Percentiles rank a stretch among this genome's conserved stretches.
Conservation (phyloP, 2,797 vertebrate genomes). For the Champsocephalus esox region DNA sequence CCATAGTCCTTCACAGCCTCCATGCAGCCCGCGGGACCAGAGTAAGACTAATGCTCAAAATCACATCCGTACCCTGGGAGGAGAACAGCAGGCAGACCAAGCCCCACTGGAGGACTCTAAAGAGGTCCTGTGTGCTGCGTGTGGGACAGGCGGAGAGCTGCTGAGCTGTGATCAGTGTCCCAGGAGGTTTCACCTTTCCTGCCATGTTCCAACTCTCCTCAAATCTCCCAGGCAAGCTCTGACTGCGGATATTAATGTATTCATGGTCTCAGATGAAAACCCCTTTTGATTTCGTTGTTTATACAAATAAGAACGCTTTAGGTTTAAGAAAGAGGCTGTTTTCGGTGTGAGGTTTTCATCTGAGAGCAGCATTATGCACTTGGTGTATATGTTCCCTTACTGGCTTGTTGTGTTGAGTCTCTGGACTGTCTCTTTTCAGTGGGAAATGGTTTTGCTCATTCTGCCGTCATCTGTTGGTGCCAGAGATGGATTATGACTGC, state of each 20-base stretch:
- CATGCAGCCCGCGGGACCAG: slow-evolving; percentile 11
- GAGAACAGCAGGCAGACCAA: slow-evolving; percentile 27
- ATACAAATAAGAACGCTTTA: not conserved
- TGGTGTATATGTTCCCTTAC: slow-evolving; percentile 2
- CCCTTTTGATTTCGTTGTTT: slow-evolving; percentile 27
- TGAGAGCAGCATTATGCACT: slow-evolving; percentile 6
- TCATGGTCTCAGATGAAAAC: slow-evolving; percentile 36
- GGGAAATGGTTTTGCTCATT: slow-evolving; percentile 90
- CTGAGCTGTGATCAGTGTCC: slow-evolving; percentile 88
- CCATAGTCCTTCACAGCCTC: slow-evolving; percentile 5
- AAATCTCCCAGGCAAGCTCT: slow-evolving; percentile 88
- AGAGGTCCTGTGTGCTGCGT: slow-evolving; percentile 89
- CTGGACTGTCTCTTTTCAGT: slow-evolving; percentile 71
- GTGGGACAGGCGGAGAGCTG: slow-evolving; percentile 88
- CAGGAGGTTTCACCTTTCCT: slow-evolving; percentile 90
- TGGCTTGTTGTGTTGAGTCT: slow-evolving; percentile 22
- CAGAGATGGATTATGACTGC: slow-evolving; percentile 88
- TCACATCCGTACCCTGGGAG: slow-evolving; percentile 1
- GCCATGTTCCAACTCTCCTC: slow-evolving; percentile 89
- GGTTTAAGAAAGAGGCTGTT: not conserved
- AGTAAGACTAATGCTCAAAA: slow-evolving; percentile 33
- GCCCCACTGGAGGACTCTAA: slow-evolving; percentile 59
- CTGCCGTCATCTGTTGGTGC: slow-evolving; percentile 84
- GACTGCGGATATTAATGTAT: slow-evolving; percentile 24
- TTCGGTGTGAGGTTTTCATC: slow-evolving; percentile 32